A percentile compares a stretch with the other conserved stretches of the same genome.
phyloP scores from a whole-genome alignment of 2,797 vertebrate species.

The Sarcoramphus papa region DNA sequence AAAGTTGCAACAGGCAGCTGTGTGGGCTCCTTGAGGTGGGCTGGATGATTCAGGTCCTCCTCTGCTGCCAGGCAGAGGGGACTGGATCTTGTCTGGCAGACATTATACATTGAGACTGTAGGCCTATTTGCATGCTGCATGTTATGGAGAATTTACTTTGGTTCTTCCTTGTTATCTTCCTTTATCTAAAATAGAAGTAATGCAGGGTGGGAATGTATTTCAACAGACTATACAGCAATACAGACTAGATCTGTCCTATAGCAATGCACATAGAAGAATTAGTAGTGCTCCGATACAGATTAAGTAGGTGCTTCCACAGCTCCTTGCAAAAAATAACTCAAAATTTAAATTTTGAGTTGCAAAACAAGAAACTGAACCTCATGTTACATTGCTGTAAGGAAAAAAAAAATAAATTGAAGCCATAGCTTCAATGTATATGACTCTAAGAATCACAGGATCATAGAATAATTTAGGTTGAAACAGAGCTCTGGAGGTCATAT shows the following conservation, averaged over 20 bases:
- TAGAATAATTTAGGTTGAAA: neutral
- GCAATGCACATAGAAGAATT: neutral
- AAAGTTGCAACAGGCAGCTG: neutral
- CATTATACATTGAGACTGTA: neutral
- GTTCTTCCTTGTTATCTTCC: neutral
- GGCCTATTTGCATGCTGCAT: neutral
- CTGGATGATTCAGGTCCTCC: neutral
- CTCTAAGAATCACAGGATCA: neutral
- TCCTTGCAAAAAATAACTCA: neutral
- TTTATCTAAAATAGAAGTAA: neutral
- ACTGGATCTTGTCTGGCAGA: neutral
- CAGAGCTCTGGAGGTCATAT: neutral
- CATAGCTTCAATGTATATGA: neutral
- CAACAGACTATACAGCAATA: neutral
- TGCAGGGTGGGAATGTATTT: neutral
- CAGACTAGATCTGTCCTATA: neutral
- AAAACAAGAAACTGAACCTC: neutral
- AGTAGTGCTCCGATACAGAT: neutral
- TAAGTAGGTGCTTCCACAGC: neutral
- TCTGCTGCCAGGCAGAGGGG: neutral
- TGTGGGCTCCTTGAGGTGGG: neutral
- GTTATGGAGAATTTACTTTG: neutral
- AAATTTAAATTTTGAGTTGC: neutral
- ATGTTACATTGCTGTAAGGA: neutral
- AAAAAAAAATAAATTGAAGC: neutral